Conservation (phyloP, 1,140 invertebrate genomes). For the Tetramorium simillimum region DNA sequence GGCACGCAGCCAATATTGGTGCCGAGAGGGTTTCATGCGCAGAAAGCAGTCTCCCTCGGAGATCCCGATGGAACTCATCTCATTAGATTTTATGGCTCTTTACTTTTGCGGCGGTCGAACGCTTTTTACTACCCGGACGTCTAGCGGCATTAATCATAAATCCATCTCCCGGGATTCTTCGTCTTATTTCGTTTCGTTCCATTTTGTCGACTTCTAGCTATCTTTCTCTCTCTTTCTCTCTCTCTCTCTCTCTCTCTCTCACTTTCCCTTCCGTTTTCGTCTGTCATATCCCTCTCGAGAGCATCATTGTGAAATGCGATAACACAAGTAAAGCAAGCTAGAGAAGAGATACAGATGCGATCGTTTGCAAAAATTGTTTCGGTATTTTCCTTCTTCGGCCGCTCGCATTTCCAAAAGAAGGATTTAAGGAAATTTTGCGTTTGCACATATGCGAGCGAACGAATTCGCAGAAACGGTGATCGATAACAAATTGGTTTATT, state of each 20-base stretch:
- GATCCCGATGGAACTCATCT: slow-evolving; percentile 54
- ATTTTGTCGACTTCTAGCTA: slow-evolving; percentile 14
- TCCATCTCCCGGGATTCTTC: slow-evolving; percentile 44
- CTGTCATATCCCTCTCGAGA: neutral
- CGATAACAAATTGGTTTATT: neutral
- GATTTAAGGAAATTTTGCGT: too few relatives aligned
- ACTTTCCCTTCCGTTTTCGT: neutral
- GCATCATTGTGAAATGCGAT: slow-evolving; percentile 2
- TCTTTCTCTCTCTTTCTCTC: neutral
- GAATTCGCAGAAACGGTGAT: neutral
- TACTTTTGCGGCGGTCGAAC: slow-evolving; percentile 43
- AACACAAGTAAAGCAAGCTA: neutral
- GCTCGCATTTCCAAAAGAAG: neutral
- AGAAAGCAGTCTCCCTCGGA: slow-evolving; percentile 12
- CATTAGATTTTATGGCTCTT: slow-evolving; percentile 62
- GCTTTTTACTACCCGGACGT: slow-evolving; percentile 42
- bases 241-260: neutral
- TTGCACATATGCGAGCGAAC: neutral
- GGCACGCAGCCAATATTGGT: slow-evolving; percentile 40
- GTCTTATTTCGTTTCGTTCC: slow-evolving; percentile 29
- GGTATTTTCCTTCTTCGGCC: neutral
- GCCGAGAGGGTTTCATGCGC: slow-evolving; percentile 12
- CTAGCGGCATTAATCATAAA: slow-evolving; percentile 61
- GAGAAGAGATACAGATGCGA: neutral
- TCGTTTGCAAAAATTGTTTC: neutral